These are phyloP conservation scores for Xyrauchen texanus DNA, from an alignment of 2,113 vertebrate species.

Conservation along the genomic window DNA sequence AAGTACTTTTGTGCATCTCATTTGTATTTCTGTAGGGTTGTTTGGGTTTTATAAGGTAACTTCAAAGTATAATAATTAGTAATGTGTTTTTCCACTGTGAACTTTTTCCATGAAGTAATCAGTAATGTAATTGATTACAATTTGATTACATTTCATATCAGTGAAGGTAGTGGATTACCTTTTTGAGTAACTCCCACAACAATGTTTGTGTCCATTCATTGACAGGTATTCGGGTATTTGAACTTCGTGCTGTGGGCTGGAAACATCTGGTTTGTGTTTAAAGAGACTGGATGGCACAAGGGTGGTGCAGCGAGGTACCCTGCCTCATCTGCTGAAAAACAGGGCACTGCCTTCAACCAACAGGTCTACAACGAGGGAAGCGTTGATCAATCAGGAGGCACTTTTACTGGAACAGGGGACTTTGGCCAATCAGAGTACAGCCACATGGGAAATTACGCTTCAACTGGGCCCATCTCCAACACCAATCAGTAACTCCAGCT, in stretches of 20 bases:
- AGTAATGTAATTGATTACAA: too few relatives aligned
- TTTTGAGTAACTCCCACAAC: too few relatives aligned
- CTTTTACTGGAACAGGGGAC: conserved; percentile 78
- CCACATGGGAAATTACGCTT: conserved; percentile 79
- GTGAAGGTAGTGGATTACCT: too few relatives aligned
- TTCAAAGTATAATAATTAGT: too few relatives aligned
- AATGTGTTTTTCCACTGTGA: too few relatives aligned
- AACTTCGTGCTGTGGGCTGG: conserved; percentile 99
- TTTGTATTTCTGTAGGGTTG: too few relatives aligned
- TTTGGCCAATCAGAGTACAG: conserved; percentile 79
- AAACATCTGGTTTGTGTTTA: conserved; percentile 99
- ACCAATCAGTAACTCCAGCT: not conserved
- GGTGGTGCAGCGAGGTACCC: conserved; percentile 79
- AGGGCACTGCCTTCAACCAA: conserved; percentile 80
- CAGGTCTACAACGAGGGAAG: conserved; percentile 81
- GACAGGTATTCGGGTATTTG: conserved; percentile 93
- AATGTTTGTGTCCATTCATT: not conserved
- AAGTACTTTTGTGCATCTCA: too few relatives aligned
- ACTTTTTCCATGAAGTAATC: too few relatives aligned
- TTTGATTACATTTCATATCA: too few relatives aligned
- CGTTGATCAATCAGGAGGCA: conserved; percentile 80
- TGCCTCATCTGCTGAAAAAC: conserved; percentile 82
- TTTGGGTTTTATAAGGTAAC: too few relatives aligned
- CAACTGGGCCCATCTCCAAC: conserved; percentile 83
- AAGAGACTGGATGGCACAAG: conserved; percentile 96